Evolutionary conservation across 2,888 invertebrate genomes (phyloP).

Genomic region (Nomada fabriciana): DNA sequence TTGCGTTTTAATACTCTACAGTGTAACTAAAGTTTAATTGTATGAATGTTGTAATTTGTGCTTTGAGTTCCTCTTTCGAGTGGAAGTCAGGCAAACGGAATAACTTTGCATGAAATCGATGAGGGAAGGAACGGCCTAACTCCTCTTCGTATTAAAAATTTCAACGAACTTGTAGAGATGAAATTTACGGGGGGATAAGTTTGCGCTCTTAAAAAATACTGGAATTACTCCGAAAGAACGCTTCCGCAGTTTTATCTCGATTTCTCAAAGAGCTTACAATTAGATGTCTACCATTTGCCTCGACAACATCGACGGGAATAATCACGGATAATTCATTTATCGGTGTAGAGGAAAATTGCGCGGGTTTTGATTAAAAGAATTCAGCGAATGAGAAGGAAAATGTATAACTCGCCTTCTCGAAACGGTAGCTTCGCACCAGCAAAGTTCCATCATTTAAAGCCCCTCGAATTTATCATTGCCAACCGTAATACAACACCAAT

Average conservation of each 20-base stretch:
- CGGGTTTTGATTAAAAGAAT: not conserved
- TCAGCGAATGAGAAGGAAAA: too few species aligned
- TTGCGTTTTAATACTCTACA: conserved; percentile 53
- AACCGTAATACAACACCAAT: conserved; percentile 23
- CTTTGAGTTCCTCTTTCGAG: conserved; percentile 53
- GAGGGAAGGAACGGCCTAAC: conserved; percentile 43
- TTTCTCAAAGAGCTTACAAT: not conserved
- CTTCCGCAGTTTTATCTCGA: conserved; percentile 13
- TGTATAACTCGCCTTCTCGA: not conserved
- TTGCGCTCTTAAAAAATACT: conserved; percentile 39
- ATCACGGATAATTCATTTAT: not conserved
- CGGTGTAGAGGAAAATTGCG: not conserved
- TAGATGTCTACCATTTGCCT: not conserved
- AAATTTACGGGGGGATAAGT: conserved; percentile 50
- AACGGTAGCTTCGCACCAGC: not conserved
- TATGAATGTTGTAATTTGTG: conserved; percentile 61
- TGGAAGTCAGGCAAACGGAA: conserved; percentile 56
- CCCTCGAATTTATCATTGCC: conserved; percentile 20
- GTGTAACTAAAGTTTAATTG: conserved; percentile 58
- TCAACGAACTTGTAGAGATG: conserved; percentile 37
- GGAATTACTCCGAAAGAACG: conserved; percentile 1
- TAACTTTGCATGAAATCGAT: conserved; percentile 62
- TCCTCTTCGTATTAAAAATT: conserved; percentile 51
- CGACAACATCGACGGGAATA: not conserved
- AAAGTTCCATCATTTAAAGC: not conserved